A percentile compares a stretch with the other conserved stretches of the same genome.
Evolutionary conservation across 2,797 vertebrate genomes (phyloP).

Genomic region (Melanogrammus aeglefinus): DNA sequence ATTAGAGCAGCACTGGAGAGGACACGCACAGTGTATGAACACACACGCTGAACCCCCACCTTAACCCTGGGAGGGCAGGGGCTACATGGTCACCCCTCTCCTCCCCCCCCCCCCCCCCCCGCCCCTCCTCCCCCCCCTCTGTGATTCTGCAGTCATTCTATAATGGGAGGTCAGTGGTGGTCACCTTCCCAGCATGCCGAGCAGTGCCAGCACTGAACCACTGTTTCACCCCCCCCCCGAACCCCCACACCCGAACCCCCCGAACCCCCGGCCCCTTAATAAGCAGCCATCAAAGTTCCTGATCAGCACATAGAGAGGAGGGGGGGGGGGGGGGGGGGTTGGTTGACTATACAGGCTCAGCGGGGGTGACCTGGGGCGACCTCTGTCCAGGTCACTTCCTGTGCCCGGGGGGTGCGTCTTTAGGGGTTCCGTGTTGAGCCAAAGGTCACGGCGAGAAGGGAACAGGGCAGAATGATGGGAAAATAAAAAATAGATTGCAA

Average conservation of each 20-base stretch:
- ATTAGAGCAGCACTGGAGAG: too few relatives aligned
- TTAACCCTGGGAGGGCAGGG: too few relatives aligned
- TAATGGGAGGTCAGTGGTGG: not conserved
- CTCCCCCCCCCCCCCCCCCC: too few relatives aligned
- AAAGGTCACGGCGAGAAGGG: constrained; percentile 53
- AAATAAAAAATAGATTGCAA: constrained; percentile 47
- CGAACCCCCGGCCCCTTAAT: constrained; percentile 51
- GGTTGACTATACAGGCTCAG: constrained; percentile 43
- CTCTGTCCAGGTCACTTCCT: constrained; percentile 65
- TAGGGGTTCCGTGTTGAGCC: constrained; percentile 41
- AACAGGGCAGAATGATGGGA: constrained; percentile 31
- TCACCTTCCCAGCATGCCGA: constrained; percentile 16
- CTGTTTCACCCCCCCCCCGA: not conserved
- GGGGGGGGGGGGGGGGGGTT: not conserved
- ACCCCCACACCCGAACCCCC: too few relatives aligned
- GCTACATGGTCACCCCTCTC: too few relatives aligned
- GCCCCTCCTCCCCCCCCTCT: too few relatives aligned
- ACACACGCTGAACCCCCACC: too few relatives aligned
- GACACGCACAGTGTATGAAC: too few relatives aligned
- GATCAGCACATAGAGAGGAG: constrained; percentile 44
- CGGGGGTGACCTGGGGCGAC: constrained; percentile 55
- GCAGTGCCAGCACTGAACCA: too few relatives aligned
- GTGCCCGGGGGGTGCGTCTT: constrained; percentile 44
- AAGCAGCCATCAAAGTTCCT: constrained; percentile 58
- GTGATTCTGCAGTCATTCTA: too few relatives aligned